Percentiles rank a stretch among this genome's conserved stretches.
phyloP scores from a whole-genome alignment of 2,113 vertebrate genomes.

The Genyomyrus donnyi region DNA sequence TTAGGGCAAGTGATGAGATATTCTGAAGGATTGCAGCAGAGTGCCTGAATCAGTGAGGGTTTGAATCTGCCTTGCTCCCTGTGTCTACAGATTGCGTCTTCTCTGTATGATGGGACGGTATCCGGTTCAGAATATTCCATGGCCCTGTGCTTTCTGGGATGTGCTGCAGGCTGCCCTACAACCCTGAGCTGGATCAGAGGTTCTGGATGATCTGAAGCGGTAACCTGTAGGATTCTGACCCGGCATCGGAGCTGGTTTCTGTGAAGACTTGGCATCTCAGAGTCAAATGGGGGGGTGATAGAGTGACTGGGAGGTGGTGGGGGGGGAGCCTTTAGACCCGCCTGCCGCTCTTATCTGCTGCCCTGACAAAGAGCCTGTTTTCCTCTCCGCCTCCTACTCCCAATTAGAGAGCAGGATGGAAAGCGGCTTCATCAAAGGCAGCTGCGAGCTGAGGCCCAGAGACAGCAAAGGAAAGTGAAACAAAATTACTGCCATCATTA shows the following conservation, averaged over 20 bases:
- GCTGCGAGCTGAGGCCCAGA: neutral
- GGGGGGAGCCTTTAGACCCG: neutral
- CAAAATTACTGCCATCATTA: neutral
- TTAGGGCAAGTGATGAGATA: neutral
- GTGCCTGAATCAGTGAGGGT: neutral
- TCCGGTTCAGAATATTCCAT: neutral
- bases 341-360: neutral
- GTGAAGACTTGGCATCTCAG: neutral
- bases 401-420: neutral
- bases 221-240: neutral
- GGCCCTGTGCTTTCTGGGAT: neutral
- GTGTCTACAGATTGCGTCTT: neutral
- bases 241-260: neutral
- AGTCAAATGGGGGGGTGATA: neutral
- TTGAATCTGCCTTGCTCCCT: neutral
- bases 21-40: neutral
- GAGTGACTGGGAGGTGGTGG: neutral
- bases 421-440: neutral
- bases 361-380: neutral
- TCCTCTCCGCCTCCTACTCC: neutral
- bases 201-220: neutral
- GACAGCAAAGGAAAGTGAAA: neutral
- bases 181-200: neutral
- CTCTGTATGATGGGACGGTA: neutral
- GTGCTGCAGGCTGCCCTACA: neutral